Conservation (phyloP, 1,140 invertebrate species). For the Thalassaphorura encarpata region DNA sequence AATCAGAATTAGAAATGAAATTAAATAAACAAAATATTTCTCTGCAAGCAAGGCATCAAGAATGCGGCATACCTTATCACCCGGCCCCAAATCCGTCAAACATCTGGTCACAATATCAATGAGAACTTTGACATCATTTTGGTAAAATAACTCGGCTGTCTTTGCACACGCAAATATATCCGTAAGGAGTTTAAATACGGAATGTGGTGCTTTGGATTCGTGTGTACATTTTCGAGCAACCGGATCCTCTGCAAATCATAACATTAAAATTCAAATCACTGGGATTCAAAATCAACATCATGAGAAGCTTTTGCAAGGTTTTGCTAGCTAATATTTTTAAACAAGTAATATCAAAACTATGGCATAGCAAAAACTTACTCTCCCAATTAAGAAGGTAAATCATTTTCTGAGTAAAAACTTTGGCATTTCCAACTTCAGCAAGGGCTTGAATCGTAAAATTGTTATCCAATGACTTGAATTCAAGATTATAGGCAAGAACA, state of each 20-base stretch:
- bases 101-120: constrained; percentile 83
- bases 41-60: too few species aligned
- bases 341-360: too few species aligned
- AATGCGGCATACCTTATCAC: constrained; percentile 56
- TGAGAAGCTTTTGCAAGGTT: too few species aligned
- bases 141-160: constrained; percentile 78
- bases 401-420: constrained; percentile 80
- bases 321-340: too few species aligned
- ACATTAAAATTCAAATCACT: constrained; percentile 1
- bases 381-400: constrained; percentile 76
- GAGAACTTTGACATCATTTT: constrained; percentile 83
- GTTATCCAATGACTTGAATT: constrained; percentile 53
- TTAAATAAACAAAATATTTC: too few species aligned
- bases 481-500: constrained; percentile 76
- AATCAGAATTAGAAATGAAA: not conserved
- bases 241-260: constrained; percentile 61
- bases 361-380: constrained; percentile 48
- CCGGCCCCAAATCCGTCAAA: constrained; percentile 74
- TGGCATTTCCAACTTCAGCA: constrained; percentile 56
- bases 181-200: constrained; percentile 74
- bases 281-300: not conserved
- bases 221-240: constrained; percentile 49
- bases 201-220: constrained; percentile 63
- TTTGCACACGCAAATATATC: constrained; percentile 66
- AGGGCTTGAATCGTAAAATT: constrained; percentile 69